A percentile compares a stretch with the other conserved stretches of the same genome.
These are phyloP conservation scores for Marcusenius ussheri DNA, from an alignment of 2,113 vertebrate species.

Conservation along the genomic window DNA sequence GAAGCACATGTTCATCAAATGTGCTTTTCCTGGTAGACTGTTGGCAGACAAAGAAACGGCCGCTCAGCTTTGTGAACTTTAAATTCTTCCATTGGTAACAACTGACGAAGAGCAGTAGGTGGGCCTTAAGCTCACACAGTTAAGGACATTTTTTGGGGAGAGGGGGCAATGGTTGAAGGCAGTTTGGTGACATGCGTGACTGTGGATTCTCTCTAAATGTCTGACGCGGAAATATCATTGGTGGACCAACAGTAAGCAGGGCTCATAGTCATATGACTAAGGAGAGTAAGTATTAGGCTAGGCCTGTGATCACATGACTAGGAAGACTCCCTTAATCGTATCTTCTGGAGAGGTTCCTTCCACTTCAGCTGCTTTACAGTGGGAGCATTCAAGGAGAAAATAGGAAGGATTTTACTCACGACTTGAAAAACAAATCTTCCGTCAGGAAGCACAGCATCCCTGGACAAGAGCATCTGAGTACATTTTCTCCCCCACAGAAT, in stretches of 20 bases:
- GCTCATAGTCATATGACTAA: not conserved
- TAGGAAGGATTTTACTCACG: not conserved
- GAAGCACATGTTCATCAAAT: not conserved
- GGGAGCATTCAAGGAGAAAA: constrained; percentile 2
- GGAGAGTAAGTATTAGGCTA: not conserved
- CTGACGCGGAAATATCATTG: not conserved
- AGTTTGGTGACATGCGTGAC: not conserved
- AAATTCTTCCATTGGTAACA: not conserved
- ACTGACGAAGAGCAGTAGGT: not conserved
- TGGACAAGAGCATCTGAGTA: not conserved
- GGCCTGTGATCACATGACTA: not conserved
- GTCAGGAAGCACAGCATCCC: not conserved
- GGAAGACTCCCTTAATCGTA: not conserved
- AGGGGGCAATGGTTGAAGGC: not conserved
- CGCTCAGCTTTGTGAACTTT: not conserved
- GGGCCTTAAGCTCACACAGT: not conserved
- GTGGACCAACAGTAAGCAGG: not conserved
- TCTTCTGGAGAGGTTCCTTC: not conserved
- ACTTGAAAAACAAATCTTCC: not conserved
- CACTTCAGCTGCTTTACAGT: not conserved
- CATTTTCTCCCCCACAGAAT: not conserved
- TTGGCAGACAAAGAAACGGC: not conserved
- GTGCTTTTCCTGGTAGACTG: not conserved
- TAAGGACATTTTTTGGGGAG: not conserved
- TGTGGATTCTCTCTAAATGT: not conserved